Evolutionary conservation across 1,140 invertebrate genomes (phyloP).

Genomic region (Bombus superbus): DNA sequence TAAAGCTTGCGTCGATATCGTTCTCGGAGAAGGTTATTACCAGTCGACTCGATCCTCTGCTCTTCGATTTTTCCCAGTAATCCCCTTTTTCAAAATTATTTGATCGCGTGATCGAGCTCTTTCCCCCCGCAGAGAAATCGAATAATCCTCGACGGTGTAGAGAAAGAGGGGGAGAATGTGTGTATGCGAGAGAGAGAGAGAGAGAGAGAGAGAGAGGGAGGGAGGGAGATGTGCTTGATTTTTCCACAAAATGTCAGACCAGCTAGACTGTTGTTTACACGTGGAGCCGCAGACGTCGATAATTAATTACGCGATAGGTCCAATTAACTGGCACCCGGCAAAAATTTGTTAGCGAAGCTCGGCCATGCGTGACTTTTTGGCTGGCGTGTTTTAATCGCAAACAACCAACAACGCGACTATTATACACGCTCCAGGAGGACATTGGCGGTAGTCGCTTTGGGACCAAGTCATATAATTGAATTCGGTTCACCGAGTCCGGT

Average conservation of each 20-base stretch:
- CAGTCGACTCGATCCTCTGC: neutral
- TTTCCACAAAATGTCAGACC: too few species aligned
- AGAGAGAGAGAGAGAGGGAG: neutral
- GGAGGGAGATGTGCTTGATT: neutral
- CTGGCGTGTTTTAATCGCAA: slow-evolving; percentile 61
- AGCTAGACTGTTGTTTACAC: neutral
- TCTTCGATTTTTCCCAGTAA: neutral
- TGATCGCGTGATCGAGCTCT: too few species aligned
- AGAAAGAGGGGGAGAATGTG: too few species aligned
- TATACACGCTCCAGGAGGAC: slow-evolving; percentile 68
- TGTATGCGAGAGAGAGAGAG: neutral
- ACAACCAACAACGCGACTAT: slow-evolving; percentile 65
- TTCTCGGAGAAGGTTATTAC: neutral
- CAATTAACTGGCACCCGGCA: slow-evolving; percentile 54
- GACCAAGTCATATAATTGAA: slow-evolving; percentile 75
- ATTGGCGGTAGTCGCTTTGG: slow-evolving; percentile 61
- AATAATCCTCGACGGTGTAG: neutral
- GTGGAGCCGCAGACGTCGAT: slow-evolving; percentile 29
- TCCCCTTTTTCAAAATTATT: neutral
- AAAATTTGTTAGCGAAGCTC: slow-evolving; percentile 63
- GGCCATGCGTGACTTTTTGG: slow-evolving; percentile 49
- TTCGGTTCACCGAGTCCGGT: slow-evolving; percentile 73
- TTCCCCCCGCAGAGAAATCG: neutral
- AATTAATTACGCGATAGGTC: slow-evolving; percentile 56
- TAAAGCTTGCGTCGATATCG: slow-evolving; percentile 21